A percentile compares a stretch with the other conserved stretches of the same genome.
Conservation (phyloP, 37 sponge, comb jelly and placozoan genomes). For the Eunapius fragilis region DNA sequence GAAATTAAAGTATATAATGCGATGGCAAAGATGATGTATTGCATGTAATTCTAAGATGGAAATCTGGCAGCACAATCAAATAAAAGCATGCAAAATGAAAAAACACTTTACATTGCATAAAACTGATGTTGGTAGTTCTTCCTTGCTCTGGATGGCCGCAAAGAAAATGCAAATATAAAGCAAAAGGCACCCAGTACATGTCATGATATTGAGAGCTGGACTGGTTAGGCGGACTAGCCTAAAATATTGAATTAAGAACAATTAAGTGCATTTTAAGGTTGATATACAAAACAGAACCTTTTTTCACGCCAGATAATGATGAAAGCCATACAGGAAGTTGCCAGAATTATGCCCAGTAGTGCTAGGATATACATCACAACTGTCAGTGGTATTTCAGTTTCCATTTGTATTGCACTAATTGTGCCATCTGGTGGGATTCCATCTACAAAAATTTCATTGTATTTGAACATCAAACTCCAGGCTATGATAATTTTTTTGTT, state of each 20-base stretch:
- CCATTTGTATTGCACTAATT: not conserved
- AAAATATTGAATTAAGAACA: not conserved
- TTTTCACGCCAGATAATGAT: not conserved
- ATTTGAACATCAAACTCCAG: not conserved
- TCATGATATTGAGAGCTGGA: not conserved
- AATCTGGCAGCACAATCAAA: too few relatives aligned
- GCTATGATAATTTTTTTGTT: too few relatives aligned
- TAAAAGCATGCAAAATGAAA: not conserved
- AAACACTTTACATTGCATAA: conserved; percentile 13
- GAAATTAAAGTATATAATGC: too few relatives aligned
- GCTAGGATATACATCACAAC: conserved; percentile 8
- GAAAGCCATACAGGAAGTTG: conserved; percentile 5
- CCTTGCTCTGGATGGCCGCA: not conserved
- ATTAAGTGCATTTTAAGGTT: not conserved
- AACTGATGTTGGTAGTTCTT: not conserved
- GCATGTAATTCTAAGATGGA: too few relatives aligned
- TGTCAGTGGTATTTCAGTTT: not conserved
- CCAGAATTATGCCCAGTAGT: conserved; percentile 4
- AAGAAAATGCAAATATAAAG: not conserved
- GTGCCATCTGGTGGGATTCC: not conserved
- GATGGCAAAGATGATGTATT: too few relatives aligned
- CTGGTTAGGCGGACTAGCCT: conserved; percentile 14
- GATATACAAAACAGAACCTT: not conserved
- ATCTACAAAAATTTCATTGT: not conserved
- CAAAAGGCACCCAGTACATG: not conserved